Evolutionary conservation across 1,140 invertebrate species (phyloP).

Genomic region (Conus ventricosus): DNA sequence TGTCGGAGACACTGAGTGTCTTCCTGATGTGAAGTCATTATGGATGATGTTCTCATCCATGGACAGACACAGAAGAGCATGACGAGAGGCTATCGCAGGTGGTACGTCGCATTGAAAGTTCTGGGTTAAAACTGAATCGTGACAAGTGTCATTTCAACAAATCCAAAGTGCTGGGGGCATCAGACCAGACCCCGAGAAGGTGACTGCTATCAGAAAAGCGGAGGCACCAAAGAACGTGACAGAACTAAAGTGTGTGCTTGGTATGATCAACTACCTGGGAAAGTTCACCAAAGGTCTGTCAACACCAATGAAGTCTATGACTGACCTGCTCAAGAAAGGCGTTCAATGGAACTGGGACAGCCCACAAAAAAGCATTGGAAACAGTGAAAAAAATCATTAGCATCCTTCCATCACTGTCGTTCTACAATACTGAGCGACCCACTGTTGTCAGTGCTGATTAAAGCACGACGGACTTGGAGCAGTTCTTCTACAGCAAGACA

Average conservation of each 20-base stretch:
- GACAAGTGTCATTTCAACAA: conserved; percentile 68
- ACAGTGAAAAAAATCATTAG: conserved; percentile 42
- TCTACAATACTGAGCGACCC: conserved; percentile 23
- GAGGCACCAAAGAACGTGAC: conserved; percentile 55
- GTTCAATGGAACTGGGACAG: conserved; percentile 35
- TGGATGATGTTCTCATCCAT: conserved; percentile 61
- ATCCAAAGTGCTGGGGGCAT: conserved; percentile 26
- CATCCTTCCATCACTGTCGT: conserved; percentile 48
- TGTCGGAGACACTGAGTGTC: conserved; percentile 43
- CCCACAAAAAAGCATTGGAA: conserved; percentile 37
- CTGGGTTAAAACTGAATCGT: conserved; percentile 63
- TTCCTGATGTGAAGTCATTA: conserved; percentile 34
- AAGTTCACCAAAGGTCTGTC: conserved; percentile 38
- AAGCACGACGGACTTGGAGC: conserved; percentile 53
- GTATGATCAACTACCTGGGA: conserved; percentile 41
- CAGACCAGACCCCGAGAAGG: conserved; percentile 69
- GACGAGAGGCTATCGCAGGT: conserved; percentile 50
- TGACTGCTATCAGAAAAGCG: conserved; percentile 49
- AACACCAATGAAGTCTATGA: conserved; percentile 39
- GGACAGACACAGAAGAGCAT: conserved; percentile 53
- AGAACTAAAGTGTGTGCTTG: conserved; percentile 21
- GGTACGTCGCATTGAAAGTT: conserved; percentile 50
- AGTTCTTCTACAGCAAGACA: conserved; percentile 37
- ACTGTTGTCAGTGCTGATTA: conserved; percentile 27
- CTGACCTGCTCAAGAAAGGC: conserved; percentile 39